Percentiles rank a stretch among this genome's conserved stretches.
Evolutionary conservation across 2,888 invertebrate genomes (phyloP).

Genomic region (Platycheirus rosarum): DNA sequence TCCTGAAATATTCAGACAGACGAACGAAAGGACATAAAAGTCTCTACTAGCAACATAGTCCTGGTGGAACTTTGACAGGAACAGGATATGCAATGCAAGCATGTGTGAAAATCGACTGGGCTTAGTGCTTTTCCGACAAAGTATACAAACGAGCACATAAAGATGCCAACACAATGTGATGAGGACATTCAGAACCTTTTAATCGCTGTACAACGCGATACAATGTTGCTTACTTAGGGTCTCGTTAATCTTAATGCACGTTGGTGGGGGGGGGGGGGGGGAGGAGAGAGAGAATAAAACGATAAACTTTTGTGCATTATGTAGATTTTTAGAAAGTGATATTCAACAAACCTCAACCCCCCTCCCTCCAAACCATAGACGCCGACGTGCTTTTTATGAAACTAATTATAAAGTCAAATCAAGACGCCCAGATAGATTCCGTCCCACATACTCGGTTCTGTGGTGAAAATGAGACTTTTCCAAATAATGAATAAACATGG

Average conservation of each 20-base stretch:
- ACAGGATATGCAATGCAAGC: conserved; percentile 19
- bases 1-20: conserved; percentile 13
- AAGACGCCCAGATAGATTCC: conserved; percentile 11
- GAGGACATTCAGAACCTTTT: not conserved
- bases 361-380: not conserved
- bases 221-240: conserved; percentile 29
- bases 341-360: not conserved
- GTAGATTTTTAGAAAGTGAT: conserved; percentile 32
- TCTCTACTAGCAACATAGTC: conserved; percentile 14
- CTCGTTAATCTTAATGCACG: conserved; percentile 25
- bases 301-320: conserved; percentile 27
- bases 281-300: not conserved
- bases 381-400: not conserved
- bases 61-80: not conserved
- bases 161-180: not conserved
- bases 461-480: not conserved
- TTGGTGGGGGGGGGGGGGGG: too few relatives aligned
- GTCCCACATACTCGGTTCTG: not conserved
- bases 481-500: conserved; percentile 44
- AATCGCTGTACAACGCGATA: conserved; percentile 11
- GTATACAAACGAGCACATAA: conserved; percentile 2
- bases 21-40: conserved; percentile 20
- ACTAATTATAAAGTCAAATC: conserved; percentile 52
- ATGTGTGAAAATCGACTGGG: conserved; percentile 44
- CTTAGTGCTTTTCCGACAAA: conserved; percentile 24